Conservation (phyloP, 2,113 vertebrate genomes). For the Siphamia tubifer region DNA sequence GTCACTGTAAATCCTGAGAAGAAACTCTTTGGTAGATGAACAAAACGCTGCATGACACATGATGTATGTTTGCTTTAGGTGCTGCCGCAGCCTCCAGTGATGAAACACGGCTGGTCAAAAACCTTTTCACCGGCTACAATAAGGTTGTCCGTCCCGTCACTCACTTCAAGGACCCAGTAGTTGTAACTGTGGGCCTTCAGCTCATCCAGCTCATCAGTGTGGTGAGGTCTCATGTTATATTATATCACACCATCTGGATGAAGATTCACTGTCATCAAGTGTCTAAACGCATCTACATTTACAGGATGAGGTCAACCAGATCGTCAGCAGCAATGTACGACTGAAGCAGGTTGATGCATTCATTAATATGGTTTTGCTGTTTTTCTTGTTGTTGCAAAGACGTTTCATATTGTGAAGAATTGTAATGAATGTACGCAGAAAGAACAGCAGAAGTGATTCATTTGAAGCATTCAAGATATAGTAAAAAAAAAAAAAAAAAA, state of each 20-base stretch:
- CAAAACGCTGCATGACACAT: not conserved
- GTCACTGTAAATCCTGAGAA: not conserved
- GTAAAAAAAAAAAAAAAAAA: too few species aligned
- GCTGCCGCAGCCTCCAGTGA: slow-evolving; percentile 70
- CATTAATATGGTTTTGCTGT: slow-evolving; percentile 34
- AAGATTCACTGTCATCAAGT: slow-evolving; percentile 5
- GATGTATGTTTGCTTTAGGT: slow-evolving; percentile 47
- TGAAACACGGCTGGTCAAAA: slow-evolving; percentile 85
- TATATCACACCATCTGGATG: not conserved
- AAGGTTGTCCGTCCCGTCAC: slow-evolving; percentile 89
- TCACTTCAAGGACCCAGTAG: slow-evolving; percentile 83
- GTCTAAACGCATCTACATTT: slow-evolving; percentile 22
- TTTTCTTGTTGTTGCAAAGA: not conserved
- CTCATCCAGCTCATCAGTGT: slow-evolving; percentile 98
- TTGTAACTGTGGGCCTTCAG: slow-evolving; percentile 92
- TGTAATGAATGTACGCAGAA: not conserved
- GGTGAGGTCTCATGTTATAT: slow-evolving; percentile 73
- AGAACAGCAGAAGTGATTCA: too few species aligned
- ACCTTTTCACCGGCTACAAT: slow-evolving; percentile 88
- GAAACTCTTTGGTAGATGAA: not conserved
- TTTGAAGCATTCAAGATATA: too few species aligned
- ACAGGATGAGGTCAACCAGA: slow-evolving; percentile 97
- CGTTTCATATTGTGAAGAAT: not conserved
- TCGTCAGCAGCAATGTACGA: slow-evolving; percentile 90
- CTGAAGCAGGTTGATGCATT: slow-evolving; percentile 84